Evolutionary conservation across 2,888 invertebrate species (phyloP), one percentile per base, ranked within the genome.

Genomic region (Pterostichus niger): DNA sequence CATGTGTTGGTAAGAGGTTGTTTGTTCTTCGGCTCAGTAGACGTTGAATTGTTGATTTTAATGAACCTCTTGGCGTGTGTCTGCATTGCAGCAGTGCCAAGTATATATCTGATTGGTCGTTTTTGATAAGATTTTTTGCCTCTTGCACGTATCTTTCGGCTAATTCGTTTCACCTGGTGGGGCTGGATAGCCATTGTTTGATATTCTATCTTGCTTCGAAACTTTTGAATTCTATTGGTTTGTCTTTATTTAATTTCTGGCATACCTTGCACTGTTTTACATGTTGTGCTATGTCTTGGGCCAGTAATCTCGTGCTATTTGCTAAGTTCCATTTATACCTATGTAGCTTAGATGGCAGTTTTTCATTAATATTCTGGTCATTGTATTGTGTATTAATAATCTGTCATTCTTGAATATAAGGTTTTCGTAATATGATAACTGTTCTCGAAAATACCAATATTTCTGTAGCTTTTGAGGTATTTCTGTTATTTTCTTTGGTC

Each of bases 111-210:
- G 64, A 64, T 2, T 31, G 4, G 2, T 46, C 54, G 68, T 35
- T 56, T 73, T 35, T 64, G 68, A n/a, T n/a, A n/a, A n/a, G 6
- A 83, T n/a, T n/a, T n/a, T n/a, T n/a, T n/a, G n/a, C n/a, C n/a
- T n/a, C n/a, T n/a, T n/a, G n/a, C n/a, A n/a, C 82, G 10, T 44
- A 68, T 17, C 83, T 68, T 59, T 85, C 84, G 7, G 85, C 85
- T 10, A 84, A 56, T 7, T 85, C 85, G 82, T 86, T 84, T 11
- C 73, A 79, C 56, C 83, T 82, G 0, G 82, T 44, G n/a, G 84
- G 84, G 78, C 84, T 84, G 11, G 84, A 84, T 1, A 79, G 73
- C 15, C 40, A 24, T 10, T 78, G n/a, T 7, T 49, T 61, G 1
- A 83, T 61, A 46, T 84, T 64, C 56, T 80, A 83, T 2, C 46